Percentiles rank a stretch among this genome's conserved stretches.
These are phyloP conservation scores for Limanda limanda DNA, from an alignment of 2,113 vertebrate species.

Conservation along the genomic window DNA sequence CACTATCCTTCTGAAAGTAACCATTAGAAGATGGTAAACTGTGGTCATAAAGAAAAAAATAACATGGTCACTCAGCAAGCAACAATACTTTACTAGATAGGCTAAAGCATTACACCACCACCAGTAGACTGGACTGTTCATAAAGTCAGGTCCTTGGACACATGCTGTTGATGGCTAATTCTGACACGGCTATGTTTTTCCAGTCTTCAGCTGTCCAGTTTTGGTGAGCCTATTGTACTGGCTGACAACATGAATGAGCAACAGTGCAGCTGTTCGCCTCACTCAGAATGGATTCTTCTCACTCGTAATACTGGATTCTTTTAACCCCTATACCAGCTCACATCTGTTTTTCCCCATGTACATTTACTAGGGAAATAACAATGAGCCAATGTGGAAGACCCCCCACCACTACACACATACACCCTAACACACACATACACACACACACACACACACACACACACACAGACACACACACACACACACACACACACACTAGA, in stretches of 20 bases:
- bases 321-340: slow-evolving; percentile 22
- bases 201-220: background rate
- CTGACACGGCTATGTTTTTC: background rate
- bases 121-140: background rate
- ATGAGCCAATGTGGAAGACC: slow-evolving; percentile 9
- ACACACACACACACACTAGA: background rate
- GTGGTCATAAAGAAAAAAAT: no score
- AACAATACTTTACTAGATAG: no score
- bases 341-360: slow-evolving; percentile 48
- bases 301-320: slow-evolving; percentile 32
- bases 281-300: slow-evolving; percentile 45
- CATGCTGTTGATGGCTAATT: background rate
- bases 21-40: background rate
- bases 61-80: background rate
- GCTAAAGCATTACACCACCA: no score
- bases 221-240: background rate
- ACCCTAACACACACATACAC: background rate
- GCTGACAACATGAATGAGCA: slow-evolving; percentile 4
- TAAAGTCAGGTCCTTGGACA: background rate
- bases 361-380: slow-evolving; percentile 35
- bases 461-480: background rate
- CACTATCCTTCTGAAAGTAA: background rate
- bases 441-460: slow-evolving; percentile 2
- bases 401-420: background rate
- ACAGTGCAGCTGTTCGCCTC: slow-evolving; percentile 61